Evolutionary conservation across 2,888 invertebrate species (phyloP), one percentile per base, ranked within the genome.

Genomic region (Junonia oenone): DNA sequence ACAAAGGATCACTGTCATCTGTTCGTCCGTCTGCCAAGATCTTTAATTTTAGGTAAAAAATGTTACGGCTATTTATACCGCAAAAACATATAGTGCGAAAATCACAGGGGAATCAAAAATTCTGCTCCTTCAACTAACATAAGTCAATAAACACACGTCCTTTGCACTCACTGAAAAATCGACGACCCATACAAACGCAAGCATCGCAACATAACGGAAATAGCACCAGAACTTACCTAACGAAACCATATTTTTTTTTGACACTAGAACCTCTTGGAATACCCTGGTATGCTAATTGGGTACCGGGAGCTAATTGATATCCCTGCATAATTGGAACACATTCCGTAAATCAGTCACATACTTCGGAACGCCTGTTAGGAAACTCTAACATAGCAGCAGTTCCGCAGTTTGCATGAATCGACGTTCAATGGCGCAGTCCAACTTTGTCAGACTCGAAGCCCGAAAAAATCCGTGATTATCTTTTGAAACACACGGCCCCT

Each of bases 391-490:
- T 52, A 45, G 45, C 55, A 35, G 45, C 50, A 50, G 56, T 50
- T 35, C 47, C 51, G 55, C 56, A 59, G 53, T 61, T 55, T 50
- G 58, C 49, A 35, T 59, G n/a, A n/a, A n/a, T n/a, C 46, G 47
- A 26, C 54, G 59, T 59, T 59, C 63, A 58, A 58, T 51, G 49
- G 54, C 48, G 53, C 50, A 29, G 49, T 29, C 50, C 48, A 59
- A 63, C 61, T 61, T 57, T 27, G 45, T 37, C 35, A 31, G 19
- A 51, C 40, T 51, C 56, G 51, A 47, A 45, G 46, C 31, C 52
- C 40, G 55, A 55, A 47, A 53, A 56, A 59, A 53, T 56, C 51
- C 19, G 35, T 51, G 53, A 59, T 59, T 56, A 57, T 56, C 56
- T 59, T 51, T 56, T 59, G 59, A n/a, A n/a, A n/a, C n/a, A n/a